Evolutionary conservation across 2,113 vertebrate genomes (phyloP).

Genomic region (Takifugu bimaculatus): DNA sequence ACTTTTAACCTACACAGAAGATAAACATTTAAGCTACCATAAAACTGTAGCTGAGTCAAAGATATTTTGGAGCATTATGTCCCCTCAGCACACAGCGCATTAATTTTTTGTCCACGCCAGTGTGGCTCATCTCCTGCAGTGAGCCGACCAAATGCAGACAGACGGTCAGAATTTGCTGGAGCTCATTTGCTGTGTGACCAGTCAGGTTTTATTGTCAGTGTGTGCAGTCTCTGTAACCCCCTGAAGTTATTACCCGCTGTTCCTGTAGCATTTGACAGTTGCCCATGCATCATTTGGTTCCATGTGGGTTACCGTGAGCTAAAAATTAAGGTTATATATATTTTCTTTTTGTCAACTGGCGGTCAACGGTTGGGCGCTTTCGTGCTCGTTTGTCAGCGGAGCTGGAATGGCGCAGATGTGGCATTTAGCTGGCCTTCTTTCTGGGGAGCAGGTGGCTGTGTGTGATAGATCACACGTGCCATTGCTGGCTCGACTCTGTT

Average conservation of each 20-base stretch:
- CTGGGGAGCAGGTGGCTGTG: constrained; percentile 68
- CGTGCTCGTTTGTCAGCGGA: too few species aligned
- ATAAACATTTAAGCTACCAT: too few species aligned
- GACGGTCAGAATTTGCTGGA: constrained; percentile 45
- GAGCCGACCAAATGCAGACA: constrained; percentile 44
- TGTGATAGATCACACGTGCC: constrained; percentile 65
- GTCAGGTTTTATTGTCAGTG: constrained; percentile 32
- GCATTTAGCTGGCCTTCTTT: constrained; percentile 70
- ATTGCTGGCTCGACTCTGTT: constrained; percentile 53
- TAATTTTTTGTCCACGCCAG: constrained; percentile 18
- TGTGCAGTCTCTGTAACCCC: constrained; percentile 41
- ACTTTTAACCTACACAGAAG: too few species aligned
- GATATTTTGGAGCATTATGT: constrained; percentile 5
- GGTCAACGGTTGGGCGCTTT: constrained; percentile 19
- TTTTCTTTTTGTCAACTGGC: constrained; percentile 2
- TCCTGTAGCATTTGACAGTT: constrained; percentile 42
- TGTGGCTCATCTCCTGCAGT: constrained; percentile 18
- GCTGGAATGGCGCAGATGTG: constrained; percentile 54
- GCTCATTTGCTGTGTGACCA: constrained; percentile 44
- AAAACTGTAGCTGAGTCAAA: too few species aligned
- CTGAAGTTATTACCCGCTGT: constrained; percentile 37
- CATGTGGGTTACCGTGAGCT: constrained; percentile 14
- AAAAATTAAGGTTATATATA: constrained; percentile 21
- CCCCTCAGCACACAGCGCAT: constrained; percentile 1
- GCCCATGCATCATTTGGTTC: constrained; percentile 47